Base-by-base conservation (phyloP, 2,888 invertebrate species). In the Diploptera punctata region DNA sequence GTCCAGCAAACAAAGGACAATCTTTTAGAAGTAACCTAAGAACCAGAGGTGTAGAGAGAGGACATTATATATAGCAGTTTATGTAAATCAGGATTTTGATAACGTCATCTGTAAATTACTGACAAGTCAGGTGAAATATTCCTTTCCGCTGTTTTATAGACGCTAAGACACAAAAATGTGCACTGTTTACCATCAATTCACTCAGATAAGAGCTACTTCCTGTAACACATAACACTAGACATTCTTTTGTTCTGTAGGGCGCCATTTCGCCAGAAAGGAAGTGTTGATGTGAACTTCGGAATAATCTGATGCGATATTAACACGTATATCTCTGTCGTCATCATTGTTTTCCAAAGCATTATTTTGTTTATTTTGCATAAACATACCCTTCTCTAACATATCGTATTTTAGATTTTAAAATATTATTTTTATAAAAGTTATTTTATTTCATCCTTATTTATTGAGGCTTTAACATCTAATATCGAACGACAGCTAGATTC, bases 181-280 rank as follows among this genome's bases (percentile, higher is more conserved):
- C 31, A 24, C 44, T 47, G 65, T 65, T 65, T 47, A 47, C 44
- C 65, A 18, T 65, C 65, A 65, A 24, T 44, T 65, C 16, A 1
- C n/a, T 21, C 65, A 26, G 65, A 65, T 65, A 65, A 65, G 47
- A 65, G n/a, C 5, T 21, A 65, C 65, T 65, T 65, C 65, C 65
- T 47, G 65, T 61, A 21, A 33, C 33, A 38, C 61, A 57, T 29
- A 7, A 2, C n/a, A 29, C 57, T 24, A 57, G 57, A 57, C 57
- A 29, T n/a, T 57, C 57, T 57, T 57, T 57, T 57, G 57, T 57
- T 29, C 18, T 31, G 9, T 26, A n/a, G 57, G 24, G 26, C 57
- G 26, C 26, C 57, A 24, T 57, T n/a, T n/a, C n/a, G 57, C 29
- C 29, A 29, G 29, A 29, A 29, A 19, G 57, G 29, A 57, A 57